Evolutionary conservation across 1,140 invertebrate species (phyloP).

Genomic region (Heliothis virescens): DNA sequence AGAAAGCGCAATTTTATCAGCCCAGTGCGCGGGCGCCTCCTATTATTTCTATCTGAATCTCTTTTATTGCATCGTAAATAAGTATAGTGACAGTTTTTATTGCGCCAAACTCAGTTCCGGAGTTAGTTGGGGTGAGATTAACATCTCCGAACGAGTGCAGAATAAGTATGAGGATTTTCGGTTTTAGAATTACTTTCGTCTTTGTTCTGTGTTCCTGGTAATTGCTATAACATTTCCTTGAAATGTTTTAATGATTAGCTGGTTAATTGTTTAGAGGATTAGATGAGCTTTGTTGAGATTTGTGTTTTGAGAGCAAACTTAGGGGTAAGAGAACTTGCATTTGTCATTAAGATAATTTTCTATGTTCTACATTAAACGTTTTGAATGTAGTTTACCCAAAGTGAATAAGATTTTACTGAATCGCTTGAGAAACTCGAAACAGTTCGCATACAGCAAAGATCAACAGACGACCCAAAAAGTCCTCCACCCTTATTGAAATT

Average conservation of each 20-base stretch:
- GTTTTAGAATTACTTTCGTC: slow-evolving; percentile 37
- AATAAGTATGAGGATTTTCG: slow-evolving; percentile 66
- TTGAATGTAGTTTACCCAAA: too few species aligned
- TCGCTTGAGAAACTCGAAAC: too few species aligned
- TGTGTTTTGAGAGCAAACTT: background rate
- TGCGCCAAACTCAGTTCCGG: slow-evolving; percentile 68
- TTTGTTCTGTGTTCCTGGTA: slow-evolving; percentile 22
- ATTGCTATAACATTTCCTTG: slow-evolving; percentile 27
- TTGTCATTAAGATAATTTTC: background rate
- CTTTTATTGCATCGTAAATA: slow-evolving; percentile 78
- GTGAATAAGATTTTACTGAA: too few species aligned
- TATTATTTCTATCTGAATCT: slow-evolving; percentile 60
- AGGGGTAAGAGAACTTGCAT: background rate
- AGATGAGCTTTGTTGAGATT: slow-evolving; percentile 4
- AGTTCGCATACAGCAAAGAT: too few species aligned
- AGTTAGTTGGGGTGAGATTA: slow-evolving; percentile 68
- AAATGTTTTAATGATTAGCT: slow-evolving; percentile 32
- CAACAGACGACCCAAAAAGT: too few species aligned
- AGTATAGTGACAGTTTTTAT: slow-evolving; percentile 79
- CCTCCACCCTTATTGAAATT: background rate
- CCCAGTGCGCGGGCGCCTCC: slow-evolving; percentile 54
- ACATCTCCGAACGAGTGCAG: slow-evolving; percentile 66
- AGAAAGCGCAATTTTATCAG: slow-evolving; percentile 37
- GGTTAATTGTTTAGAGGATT: slow-evolving; percentile 17
- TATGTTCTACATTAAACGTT: background rate